Base-by-base conservation (phyloP, 2,113 vertebrate species). In the Leucosticte australis region DNA sequence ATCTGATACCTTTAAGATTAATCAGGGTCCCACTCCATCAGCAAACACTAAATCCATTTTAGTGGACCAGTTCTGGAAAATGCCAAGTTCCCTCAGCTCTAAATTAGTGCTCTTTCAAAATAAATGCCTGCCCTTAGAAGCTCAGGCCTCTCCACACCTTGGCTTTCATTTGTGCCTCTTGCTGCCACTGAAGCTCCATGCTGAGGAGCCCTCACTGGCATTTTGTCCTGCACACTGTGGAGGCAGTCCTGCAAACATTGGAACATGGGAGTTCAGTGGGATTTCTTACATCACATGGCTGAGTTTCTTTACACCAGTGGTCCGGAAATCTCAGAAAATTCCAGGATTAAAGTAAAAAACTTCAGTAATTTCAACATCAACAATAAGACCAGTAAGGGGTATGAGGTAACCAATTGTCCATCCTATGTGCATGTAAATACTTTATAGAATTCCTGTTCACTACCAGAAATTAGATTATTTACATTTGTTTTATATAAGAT, bases 91-190 rank as follows among this genome's bases (percentile, higher is more conserved):
- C 52, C 56, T 71, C 33, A 41, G 37, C 63, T 88, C 35, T 59
- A 39, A 71, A 56, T 39, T 1, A 63, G 22, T 10, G 50, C n/a
- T 42, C 17, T 64, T 87, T 56, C 85, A 90, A 65, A 91, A 92
- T 41, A 73, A 92, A 62, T 3, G n/a, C 50, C 63, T 89, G 89
- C 71, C 63, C 59, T 83, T 83, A 53, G 68, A 56, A 53, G 33
- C 42, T 65, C 46, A 15, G 71, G 10, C 9, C 2, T 28, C 5
- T 15, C 49, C 35, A 41, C 0, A 0, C 59, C 47, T 35, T 53
- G 47, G 75, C 57, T 68, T 42, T 23, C 27, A 10, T 6, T 4
- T 13, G 9, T 5, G 49, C 71, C 30, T 23, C 57, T 10, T 15
- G 5, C 76, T 50, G 67, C 47, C 62, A 15, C 69, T 4, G 55